Evolutionary conservation across 2,113 vertebrate genomes (phyloP).

Genomic region (Leucopsar rothschildi): DNA sequence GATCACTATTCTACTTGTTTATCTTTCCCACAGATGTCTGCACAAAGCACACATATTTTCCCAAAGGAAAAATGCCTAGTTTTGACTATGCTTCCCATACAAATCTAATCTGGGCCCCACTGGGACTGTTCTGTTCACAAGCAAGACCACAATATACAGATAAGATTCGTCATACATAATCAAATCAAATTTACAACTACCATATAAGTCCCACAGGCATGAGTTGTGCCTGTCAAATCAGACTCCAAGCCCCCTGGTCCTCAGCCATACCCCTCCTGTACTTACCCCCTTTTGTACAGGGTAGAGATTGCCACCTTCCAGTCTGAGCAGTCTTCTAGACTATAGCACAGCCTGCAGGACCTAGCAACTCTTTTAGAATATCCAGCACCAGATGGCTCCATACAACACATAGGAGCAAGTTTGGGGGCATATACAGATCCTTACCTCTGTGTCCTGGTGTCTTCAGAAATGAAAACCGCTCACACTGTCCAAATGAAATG

Average conservation of each 20-base stretch:
- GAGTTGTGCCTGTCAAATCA: background rate
- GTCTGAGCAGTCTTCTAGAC: background rate
- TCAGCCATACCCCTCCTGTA: background rate
- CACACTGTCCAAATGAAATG: background rate
- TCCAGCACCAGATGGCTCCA: background rate
- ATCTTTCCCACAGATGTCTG: background rate
- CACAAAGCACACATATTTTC: background rate
- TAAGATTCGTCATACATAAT: background rate
- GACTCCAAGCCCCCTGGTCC: background rate
- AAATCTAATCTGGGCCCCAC: background rate
- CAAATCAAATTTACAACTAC: background rate
- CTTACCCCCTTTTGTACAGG: background rate
- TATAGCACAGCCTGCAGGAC: background rate
- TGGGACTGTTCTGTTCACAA: background rate
- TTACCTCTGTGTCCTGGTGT: background rate
- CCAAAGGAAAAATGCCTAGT: background rate
- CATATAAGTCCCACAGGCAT: background rate
- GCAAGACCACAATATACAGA: background rate
- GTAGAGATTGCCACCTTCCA: background rate
- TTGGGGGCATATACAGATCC: accelerated
- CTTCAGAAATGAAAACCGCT: background rate
- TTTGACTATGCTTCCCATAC: background rate
- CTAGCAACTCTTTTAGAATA: background rate
- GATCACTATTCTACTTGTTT: background rate
- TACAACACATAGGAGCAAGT: background rate